Conservation (phyloP, 2,797 vertebrate species). For the Silurus aristotelis region DNA sequence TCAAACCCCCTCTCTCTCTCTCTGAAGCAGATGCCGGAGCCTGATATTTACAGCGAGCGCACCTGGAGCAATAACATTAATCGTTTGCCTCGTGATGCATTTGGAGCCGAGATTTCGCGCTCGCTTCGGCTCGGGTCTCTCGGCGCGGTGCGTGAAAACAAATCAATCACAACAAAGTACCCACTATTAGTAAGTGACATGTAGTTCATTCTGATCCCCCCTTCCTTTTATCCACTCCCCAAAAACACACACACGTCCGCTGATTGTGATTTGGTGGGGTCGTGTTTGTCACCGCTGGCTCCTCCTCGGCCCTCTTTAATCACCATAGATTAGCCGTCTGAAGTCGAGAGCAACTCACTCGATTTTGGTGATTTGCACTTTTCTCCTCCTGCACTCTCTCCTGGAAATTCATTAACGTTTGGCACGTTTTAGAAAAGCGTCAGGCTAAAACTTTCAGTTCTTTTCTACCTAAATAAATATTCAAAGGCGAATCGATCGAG, state of each 20-base stretch:
- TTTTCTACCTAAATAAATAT: neutral
- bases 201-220: conserved; percentile 77
- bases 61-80: conserved; percentile 78
- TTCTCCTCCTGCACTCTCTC: neutral
- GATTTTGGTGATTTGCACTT: conserved; percentile 61
- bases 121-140: conserved; percentile 71
- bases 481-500: neutral
- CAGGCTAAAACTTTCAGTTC: neutral
- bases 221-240: conserved; percentile 49
- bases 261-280: conserved; percentile 61
- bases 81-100: conserved; percentile 74
- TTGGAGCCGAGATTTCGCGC: conserved; percentile 67
- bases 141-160: conserved; percentile 72
- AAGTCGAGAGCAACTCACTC: conserved; percentile 35
- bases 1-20: conserved; percentile 33
- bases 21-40: conserved; percentile 52
- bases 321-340: conserved; percentile 43
- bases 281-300: conserved; percentile 62
- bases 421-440: neutral
- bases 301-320: conserved; percentile 45
- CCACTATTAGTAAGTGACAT: conserved; percentile 75
- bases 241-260: conserved; percentile 44
- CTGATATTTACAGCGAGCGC: conserved; percentile 74
- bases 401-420: neutral
- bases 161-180: conserved; percentile 78